Evolutionary conservation across 2,888 invertebrate genomes (phyloP), one percentile per base, ranked within the genome.

Genomic region (Atrina japonica): DNA sequence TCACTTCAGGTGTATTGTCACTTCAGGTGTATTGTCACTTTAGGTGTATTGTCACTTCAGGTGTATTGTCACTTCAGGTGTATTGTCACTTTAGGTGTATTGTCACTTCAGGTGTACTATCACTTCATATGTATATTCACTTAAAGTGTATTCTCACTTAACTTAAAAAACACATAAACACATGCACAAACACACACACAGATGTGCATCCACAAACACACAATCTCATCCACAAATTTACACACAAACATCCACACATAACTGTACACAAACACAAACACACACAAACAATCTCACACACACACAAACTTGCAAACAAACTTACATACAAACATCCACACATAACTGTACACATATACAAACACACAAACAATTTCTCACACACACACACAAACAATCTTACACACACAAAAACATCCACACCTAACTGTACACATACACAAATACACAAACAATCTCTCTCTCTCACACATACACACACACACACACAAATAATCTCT

Each of bases 251-350:
- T n/a, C 30, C 35, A 41, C 5, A 18, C 25, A 53, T 53, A 21
- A 5, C 5, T 47, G 16, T 16, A 47, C 16, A 47, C 47, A 47
- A 6, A 47, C 47, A 16, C 16, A 47, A 6, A 47, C 6, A 47
- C 18, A 47, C 16, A 25, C 25, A 29, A n/a, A 55, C 55, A 55
- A 16, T 27, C 55, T 27, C 16, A 55, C 55, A 27, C 27, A 25
- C 27, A 16, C 18, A 30, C 55, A 55, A 16, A 30, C 55, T 27
- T 25, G 25, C 53, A 53, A n/a, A 53, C 53, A 53, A 16, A 53
- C 53, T 23, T 53, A 23, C 25, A 27, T 29, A 53, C 53, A 25
- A 14, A 55, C 55, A 55, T 14, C 21, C 30, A 55, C 9, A 55
- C 55, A 55, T n/a, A 30, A 23, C 11, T 55, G 9, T 3, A 29